A percentile compares a stretch with the other conserved stretches of the same genome.
These are phyloP conservation scores for Drosophila monieri DNA, from an alignment of 2,888 invertebrate species.

Conservation along the genomic window DNA sequence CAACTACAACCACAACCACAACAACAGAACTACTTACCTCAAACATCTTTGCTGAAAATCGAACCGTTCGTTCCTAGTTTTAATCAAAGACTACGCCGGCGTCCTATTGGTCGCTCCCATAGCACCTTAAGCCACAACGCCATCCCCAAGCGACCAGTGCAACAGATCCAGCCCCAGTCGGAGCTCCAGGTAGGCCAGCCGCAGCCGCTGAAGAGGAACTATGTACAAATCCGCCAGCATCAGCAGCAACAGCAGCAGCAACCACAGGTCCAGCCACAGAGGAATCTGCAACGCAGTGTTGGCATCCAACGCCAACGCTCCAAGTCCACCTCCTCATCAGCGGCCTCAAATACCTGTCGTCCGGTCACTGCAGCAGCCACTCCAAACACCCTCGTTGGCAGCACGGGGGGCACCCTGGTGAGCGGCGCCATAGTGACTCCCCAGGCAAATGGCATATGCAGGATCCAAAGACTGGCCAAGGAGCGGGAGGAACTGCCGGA, in stretches of 20 bases:
- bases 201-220: conserved; percentile 60
- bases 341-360: conserved; percentile 70
- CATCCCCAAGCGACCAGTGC: conserved; percentile 69
- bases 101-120: conserved; percentile 83
- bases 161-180: conserved; percentile 31
- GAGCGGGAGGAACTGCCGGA: conserved; percentile 94
- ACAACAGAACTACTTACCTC: conserved; percentile 81
- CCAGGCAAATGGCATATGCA: conserved; percentile 84
- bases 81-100: conserved; percentile 80
- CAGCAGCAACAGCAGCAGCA: conserved; percentile 49
- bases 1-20: conserved; percentile 42
- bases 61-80: conserved; percentile 84
- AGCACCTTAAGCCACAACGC: conserved; percentile 82
- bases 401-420: conserved; percentile 62
- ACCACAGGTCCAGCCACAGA: conserved; percentile 49
- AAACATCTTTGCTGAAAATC: conserved; percentile 83
- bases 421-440: conserved; percentile 74
- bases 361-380: conserved; percentile 64
- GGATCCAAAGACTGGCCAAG: conserved; percentile 88
- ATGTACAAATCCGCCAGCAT: conserved; percentile 64
- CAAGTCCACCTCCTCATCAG: conserved; percentile 80
- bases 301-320: conserved; percentile 72
- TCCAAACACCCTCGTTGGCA: conserved; percentile 55
- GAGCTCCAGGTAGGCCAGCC: conserved; percentile 60
- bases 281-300: conserved; percentile 56